Evolutionary conservation across 2,113 vertebrate species (phyloP), one percentile per base, ranked within the genome.

Genomic region (Ctenodactylus gundi): DNA sequence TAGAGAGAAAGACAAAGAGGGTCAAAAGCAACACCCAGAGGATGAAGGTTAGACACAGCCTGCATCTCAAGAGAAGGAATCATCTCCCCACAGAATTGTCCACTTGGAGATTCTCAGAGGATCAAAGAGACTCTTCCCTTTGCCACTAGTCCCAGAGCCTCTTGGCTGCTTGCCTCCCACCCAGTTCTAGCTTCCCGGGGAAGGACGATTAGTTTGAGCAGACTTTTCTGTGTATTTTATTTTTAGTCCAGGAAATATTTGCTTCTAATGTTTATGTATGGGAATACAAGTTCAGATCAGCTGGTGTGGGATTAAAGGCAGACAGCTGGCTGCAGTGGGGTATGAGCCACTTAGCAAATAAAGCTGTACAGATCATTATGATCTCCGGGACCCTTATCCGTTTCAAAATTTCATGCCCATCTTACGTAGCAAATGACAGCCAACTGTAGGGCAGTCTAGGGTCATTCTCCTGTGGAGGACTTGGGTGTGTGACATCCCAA

Each of bases 231-330:
- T 93, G 85, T 36, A 44, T 36, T 93, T 91, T 94, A 91, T 96
- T 94, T 97, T 96, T 72, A 96, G 84, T 73, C 14, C 87, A 49
- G 85, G 88, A 94, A 90, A 57, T 46, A 55, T 83, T 94, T 94
- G 92, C 87, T 96, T 92, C 93, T 64, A 25, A 44, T 88, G 46
- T 88, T 91, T 68, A 58, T 80, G 29, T 77, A 31, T 49, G 81
- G 15, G 77, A 88, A 83, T 65, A 72, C 90, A 75, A 88, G 51
- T 51, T 85, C 57, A 58, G 81, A 93, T 92, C 85, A 83, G 90
- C 68, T 88, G 94, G 80, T 27, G 72, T 80, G 53, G 78, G 82
- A 39, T 67, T 31, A 27, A 29, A 68, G 36, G 31, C 41, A 81
- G 92, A 65, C 27, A 39, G n/a, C 51, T 58, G 68, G 81, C 44